Conservation (phyloP, 2,888 invertebrate genomes). For the Lutraria lutraria region DNA sequence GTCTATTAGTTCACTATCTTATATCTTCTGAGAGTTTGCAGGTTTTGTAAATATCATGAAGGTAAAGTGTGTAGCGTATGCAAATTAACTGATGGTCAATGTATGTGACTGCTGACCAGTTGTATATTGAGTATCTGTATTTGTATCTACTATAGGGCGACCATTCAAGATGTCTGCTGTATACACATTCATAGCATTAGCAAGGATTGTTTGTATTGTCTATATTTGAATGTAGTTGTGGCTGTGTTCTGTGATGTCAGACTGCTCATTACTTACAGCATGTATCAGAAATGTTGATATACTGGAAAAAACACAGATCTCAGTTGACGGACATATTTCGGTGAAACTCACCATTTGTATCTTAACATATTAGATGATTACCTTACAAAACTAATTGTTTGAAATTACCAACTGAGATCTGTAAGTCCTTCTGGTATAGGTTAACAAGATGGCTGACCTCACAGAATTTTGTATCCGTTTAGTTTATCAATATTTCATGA, state of each 20-base stretch:
- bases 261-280: neutral
- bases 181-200: neutral
- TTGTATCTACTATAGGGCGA: no score
- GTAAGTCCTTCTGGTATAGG: neutral
- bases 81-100: neutral
- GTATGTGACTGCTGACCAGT: neutral
- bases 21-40: neutral
- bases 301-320: no score
- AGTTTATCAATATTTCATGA: neutral
- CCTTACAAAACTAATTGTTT: neutral
- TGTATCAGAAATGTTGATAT: neutral
- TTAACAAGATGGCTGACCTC: conserved; percentile 10
- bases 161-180: neutral
- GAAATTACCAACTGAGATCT: neutral
- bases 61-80: neutral
- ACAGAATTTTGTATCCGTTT: neutral
- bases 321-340: no score
- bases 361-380: no score
- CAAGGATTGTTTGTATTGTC: neutral
- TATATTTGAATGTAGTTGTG: neutral
- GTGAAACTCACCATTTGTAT: no score
- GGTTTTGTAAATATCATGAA: neutral
- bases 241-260: neutral
- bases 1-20: neutral
- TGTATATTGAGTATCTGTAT: neutral